Conservation (phyloP, 35 echinoderm and acorn worm species). For the Anneissia japonica region DNA sequence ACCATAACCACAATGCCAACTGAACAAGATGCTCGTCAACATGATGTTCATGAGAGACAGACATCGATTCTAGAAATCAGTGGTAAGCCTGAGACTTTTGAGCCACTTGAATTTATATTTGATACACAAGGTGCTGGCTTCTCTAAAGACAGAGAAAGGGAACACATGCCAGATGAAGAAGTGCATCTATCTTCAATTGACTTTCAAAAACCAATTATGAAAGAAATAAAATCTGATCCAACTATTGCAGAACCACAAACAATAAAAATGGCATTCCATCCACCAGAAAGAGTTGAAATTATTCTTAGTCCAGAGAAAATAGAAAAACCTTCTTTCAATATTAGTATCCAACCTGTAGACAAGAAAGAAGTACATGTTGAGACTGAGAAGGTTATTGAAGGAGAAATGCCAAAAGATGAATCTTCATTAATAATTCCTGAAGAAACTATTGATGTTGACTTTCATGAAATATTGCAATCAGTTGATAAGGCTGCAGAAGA, state of each 20-base stretch:
- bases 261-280: neutral
- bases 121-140: neutral
- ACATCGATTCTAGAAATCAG: constrained; percentile 15
- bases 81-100: neutral
- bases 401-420: constrained; percentile 27
- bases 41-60: neutral
- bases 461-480: neutral
- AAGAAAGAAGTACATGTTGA: neutral
- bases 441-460: neutral
- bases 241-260: neutral
- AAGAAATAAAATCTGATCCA: neutral
- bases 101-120: neutral
- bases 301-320: neutral
- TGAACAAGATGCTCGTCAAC: neutral
- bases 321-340: neutral
- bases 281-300: neutral
- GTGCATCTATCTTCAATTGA: neutral
- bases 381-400: constrained; percentile 13
- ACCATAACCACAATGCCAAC: constrained; percentile 4
- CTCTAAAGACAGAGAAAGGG: neutral
- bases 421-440: neutral
- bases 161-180: neutral
- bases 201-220: neutral
- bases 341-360: neutral
- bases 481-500: neutral